Evolutionary conservation across 2,113 vertebrate genomes (phyloP).

Genomic region (Nothoprocta pentlandii): DNA sequence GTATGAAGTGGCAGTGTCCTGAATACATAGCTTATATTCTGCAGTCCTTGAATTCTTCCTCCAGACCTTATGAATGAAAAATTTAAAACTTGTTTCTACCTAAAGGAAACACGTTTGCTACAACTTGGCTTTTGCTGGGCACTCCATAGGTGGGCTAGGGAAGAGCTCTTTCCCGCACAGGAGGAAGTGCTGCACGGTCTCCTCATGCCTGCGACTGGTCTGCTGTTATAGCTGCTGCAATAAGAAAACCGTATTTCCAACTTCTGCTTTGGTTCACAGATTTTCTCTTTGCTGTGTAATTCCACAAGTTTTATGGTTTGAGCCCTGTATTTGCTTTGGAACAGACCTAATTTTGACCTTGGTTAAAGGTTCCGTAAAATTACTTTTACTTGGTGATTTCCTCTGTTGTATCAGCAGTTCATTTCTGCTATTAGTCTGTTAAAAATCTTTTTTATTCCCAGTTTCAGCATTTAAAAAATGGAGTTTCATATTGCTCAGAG

Average conservation of each 20-base stretch:
- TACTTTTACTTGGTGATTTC: neutral
- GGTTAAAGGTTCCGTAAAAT: constrained; percentile 23
- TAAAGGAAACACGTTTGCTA: constrained; percentile 25
- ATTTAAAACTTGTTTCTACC: neutral
- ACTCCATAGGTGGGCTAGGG: neutral
- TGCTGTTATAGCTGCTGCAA: neutral
- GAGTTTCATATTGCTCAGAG: constrained; percentile 63
- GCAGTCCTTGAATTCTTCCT: neutral
- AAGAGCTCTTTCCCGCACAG: neutral
- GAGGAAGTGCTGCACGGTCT: neutral
- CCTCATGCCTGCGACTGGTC: neutral
- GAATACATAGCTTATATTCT: neutral
- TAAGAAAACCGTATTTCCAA: neutral
- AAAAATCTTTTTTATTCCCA: constrained; percentile 55
- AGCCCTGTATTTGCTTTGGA: constrained; percentile 16
- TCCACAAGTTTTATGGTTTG: neutral
- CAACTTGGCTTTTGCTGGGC: constrained; percentile 36
- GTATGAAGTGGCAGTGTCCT: neutral
- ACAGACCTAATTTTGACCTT: neutral
- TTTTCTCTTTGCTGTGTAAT: neutral
- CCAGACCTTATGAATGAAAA: neutral
- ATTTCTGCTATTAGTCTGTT: constrained; percentile 39
- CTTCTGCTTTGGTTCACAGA: neutral
- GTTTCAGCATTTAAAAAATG: constrained; percentile 60
- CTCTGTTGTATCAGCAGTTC: constrained; percentile 44